These are phyloP conservation scores for Allygus modestus DNA, from an alignment of 2,888 invertebrate species.

Conservation along the genomic window DNA sequence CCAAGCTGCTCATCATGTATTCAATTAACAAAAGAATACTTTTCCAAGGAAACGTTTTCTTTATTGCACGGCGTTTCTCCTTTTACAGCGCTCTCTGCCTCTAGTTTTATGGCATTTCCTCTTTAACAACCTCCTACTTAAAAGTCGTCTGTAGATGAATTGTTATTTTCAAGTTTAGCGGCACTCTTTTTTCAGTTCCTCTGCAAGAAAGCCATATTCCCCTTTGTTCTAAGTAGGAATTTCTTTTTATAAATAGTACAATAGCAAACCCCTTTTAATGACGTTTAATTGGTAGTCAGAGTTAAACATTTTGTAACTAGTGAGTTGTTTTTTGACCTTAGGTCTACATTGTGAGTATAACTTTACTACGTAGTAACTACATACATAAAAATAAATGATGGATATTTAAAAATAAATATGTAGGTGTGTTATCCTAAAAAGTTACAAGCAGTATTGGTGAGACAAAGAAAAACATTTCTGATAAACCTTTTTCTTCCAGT, in stretches of 20 bases:
- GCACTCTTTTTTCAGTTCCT: neutral
- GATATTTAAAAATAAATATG: too few species aligned
- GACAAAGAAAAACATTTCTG: too few species aligned
- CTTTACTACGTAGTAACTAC: too few species aligned
- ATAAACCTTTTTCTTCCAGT: too few species aligned
- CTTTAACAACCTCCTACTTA: constrained; percentile 23
- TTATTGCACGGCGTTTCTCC: constrained; percentile 31
- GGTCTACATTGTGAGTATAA: too few species aligned
- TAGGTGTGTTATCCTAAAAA: too few species aligned
- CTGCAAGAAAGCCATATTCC: neutral
- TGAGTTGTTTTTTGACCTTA: too few species aligned
- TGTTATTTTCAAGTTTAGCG: neutral
- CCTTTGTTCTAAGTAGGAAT: neutral
- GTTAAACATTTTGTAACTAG: too few species aligned
- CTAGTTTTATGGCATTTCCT: constrained; percentile 18
- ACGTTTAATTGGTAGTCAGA: too few species aligned
- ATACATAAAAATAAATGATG: too few species aligned
- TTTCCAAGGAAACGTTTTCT: constrained; percentile 18
- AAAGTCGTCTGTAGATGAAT: constrained; percentile 1
- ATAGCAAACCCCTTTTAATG: too few species aligned
- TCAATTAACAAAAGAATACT: constrained; percentile 45
- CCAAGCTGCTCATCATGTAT: constrained; percentile 17
- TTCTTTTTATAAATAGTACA: neutral
- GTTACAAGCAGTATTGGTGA: too few species aligned
- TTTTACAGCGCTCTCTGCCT: neutral